These are phyloP conservation scores for Tenthredo livida DNA, from an alignment of 2,888 invertebrate species.

Conservation along the genomic window DNA sequence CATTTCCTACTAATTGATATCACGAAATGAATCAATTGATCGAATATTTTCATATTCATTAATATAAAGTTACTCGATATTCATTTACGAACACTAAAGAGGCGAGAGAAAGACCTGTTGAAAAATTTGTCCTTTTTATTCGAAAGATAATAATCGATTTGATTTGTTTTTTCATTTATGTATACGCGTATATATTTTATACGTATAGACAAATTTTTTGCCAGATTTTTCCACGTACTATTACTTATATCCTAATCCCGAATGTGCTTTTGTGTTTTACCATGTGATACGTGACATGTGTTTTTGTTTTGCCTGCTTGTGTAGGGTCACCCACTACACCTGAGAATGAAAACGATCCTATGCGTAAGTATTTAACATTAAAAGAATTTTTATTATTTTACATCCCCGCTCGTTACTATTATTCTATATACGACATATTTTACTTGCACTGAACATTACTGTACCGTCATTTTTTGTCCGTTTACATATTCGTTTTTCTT, in stretches of 20 bases:
- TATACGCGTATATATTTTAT: too few relatives aligned
- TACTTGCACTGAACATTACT: not conserved
- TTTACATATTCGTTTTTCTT: not conserved
- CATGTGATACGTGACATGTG: constrained; percentile 76
- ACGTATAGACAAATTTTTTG: not conserved
- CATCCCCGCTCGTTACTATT: constrained; percentile 1
- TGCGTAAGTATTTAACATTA: constrained; percentile 77
- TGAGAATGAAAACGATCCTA: constrained; percentile 79
- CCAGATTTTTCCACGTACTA: not conserved
- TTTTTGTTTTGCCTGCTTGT: constrained; percentile 77
- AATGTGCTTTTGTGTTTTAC: constrained; percentile 74
- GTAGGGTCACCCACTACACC: constrained; percentile 79
- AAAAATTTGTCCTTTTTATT: not conserved
- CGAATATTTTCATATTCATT: not conserved
- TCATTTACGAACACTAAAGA: not conserved
- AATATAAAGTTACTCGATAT: not conserved
- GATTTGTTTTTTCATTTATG: not conserved
- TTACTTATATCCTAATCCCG: constrained; percentile 45
- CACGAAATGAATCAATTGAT: not conserved
- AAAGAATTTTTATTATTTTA: constrained; percentile 11
- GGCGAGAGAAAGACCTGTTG: not conserved
- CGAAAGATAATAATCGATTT: not conserved
- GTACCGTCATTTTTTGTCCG: not conserved
- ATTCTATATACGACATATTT: not conserved
- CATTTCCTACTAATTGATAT: not conserved